Evolutionary conservation across 2,888 invertebrate genomes (phyloP).

Genomic region (Agriopis aurantiaria): DNA sequence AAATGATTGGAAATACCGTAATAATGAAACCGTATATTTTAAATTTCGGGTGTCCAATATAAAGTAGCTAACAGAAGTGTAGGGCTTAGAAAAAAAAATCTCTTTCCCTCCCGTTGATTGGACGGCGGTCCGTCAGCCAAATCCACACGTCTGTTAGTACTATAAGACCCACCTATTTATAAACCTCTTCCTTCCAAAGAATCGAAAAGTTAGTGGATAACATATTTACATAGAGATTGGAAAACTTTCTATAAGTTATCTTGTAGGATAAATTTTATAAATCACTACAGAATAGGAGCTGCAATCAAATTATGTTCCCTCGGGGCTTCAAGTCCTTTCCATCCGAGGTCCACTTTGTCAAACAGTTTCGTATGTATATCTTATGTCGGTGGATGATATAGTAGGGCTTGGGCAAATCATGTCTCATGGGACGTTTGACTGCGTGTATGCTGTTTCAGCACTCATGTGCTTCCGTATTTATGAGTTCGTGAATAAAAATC

Average conservation of each 20-base stretch:
- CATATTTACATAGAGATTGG: background rate
- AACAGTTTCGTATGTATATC: slow-evolving; percentile 1
- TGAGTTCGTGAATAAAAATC: background rate
- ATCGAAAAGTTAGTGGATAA: background rate
- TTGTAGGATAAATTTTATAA: slow-evolving; percentile 4
- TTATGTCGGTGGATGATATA: slow-evolving; percentile 1
- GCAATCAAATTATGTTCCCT: slow-evolving; percentile 15
- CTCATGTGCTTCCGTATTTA: background rate
- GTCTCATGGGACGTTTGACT: background rate
- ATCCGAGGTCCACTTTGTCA: slow-evolving; percentile 7
- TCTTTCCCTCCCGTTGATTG: too few species aligned
- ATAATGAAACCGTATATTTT: too few species aligned
- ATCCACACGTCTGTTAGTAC: too few species aligned
- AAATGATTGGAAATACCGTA: too few species aligned
- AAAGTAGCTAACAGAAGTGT: too few species aligned
- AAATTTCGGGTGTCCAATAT: background rate
- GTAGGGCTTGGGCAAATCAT: background rate
- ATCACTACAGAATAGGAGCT: slow-evolving; percentile 11
- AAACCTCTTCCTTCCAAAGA: background rate
- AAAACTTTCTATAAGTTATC: slow-evolving; percentile 1
- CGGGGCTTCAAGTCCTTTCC: slow-evolving; percentile 6
- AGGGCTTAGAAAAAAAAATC: too few species aligned
- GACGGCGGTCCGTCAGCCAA: too few species aligned
- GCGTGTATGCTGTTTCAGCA: background rate
- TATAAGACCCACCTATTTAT: background rate